phyloP scores from a whole-genome alignment of 2,113 vertebrate species.

The Poeciliopsis retropinna region DNA sequence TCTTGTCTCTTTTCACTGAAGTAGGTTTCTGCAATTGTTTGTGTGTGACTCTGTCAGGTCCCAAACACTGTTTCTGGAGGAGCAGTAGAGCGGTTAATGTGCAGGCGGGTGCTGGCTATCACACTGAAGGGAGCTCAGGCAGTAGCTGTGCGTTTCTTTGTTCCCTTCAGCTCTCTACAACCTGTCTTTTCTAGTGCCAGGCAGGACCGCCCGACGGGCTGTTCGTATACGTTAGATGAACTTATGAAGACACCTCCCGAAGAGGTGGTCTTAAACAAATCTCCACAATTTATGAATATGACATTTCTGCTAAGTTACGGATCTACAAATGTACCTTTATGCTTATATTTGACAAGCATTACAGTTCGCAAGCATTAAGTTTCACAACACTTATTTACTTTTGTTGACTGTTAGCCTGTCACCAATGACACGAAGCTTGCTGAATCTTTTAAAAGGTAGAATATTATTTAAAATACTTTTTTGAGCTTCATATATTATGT shows the following conservation, averaged over 20 bases:
- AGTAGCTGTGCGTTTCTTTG: constrained; percentile 55
- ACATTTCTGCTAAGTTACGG: neutral
- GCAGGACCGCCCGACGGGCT: constrained; percentile 30
- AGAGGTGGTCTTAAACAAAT: constrained; percentile 11
- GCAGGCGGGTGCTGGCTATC: constrained; percentile 59
- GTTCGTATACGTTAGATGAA: constrained; percentile 20
- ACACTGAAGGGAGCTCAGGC: constrained; percentile 51
- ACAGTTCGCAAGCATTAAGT: neutral
- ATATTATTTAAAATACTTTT: too few species aligned
- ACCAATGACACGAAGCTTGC: neutral
- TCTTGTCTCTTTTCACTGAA: constrained; percentile 23
- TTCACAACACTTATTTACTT: neutral
- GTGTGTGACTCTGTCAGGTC: constrained; percentile 45
- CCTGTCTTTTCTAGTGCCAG: constrained; percentile 60
- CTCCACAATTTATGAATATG: neutral
- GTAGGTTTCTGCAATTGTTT: constrained; percentile 21
- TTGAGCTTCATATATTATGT: neutral
- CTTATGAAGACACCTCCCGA: constrained; percentile 4
- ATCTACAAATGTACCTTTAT: neutral
- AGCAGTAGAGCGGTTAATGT: constrained; percentile 64
- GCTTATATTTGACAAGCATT: neutral
- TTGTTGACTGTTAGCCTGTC: neutral
- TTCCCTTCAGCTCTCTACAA: constrained; percentile 57
- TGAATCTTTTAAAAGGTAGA: neutral
- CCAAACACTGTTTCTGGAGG: constrained; percentile 52